phyloP scores from a whole-genome alignment of 2,888 invertebrate species.

The Chrysolina americana region DNA sequence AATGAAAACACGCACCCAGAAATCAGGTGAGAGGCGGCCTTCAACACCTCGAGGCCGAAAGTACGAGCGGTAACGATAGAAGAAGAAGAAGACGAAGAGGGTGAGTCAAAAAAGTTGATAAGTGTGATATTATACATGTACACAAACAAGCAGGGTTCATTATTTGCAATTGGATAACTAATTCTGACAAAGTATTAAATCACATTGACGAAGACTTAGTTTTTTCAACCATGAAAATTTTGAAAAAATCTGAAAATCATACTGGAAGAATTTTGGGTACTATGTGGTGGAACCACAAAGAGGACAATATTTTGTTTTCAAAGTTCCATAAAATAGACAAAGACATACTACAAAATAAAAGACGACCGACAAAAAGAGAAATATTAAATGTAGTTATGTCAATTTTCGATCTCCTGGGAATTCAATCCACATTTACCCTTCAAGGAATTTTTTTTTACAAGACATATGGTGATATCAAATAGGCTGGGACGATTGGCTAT shows the following conservation, averaged over 20 bases:
- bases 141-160: too few relatives aligned
- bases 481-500: background rate
- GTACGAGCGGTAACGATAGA: background rate
- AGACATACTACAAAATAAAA: background rate
- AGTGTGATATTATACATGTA: too few relatives aligned
- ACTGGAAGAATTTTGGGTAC: background rate
- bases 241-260: background rate
- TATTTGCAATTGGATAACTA: too few relatives aligned
- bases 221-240: background rate
- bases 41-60: too few relatives aligned
- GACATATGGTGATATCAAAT: background rate
- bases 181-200: too few relatives aligned
- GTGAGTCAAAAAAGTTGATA: too few relatives aligned
- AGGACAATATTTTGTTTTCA: background rate
- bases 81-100: background rate
- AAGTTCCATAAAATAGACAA: background rate
- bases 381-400: background rate
- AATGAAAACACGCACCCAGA: too few relatives aligned
- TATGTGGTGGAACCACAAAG: background rate
- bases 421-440: background rate
- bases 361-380: background rate
- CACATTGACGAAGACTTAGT: background rate
- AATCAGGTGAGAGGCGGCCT: too few relatives aligned
- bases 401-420: too few relatives aligned
- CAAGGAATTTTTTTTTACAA: background rate